Evolutionary conservation across 1,140 invertebrate species (phyloP), one percentile per base, ranked within the genome.

Genomic region (Chrysomallon squamiferum): DNA sequence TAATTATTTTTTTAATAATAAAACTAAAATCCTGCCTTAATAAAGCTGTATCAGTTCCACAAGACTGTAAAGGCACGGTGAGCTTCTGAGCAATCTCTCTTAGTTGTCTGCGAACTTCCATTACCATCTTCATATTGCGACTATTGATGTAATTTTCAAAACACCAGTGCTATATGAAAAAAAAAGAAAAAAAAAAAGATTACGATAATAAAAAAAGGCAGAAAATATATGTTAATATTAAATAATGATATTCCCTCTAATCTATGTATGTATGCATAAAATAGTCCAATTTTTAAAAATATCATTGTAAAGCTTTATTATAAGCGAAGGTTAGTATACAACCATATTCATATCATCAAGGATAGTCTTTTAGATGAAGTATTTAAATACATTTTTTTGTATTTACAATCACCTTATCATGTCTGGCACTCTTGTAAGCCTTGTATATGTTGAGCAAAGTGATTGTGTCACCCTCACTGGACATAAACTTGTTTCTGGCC

Each of bases 371-470:
- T n/a, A n/a, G n/a, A n/a, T n/a, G n/a, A n/a, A n/a, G n/a, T n/a
- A n/a, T n/a, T n/a, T n/a, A n/a, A n/a, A n/a, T n/a, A n/a, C n/a
- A n/a, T n/a, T n/a, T n/a, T n/a, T n/a, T n/a, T n/a, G n/a, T n/a
- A n/a, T n/a, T n/a, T n/a, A n/a, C 29, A 18, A 4, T 62, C 59
- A 88, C 90, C 87, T 94, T 94, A 80, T 92, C 92, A 65, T 91
- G 88, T 27, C 90, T 89, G 4, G 89, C 87, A 77, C 77, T 74
- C 69, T 88, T 89, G 84, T 90, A 98, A 9, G 90, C 90, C 74
- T 91, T 90, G 80, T 90, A 97, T 25, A 98, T 91, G 85, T 97
- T 98, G 0, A 99, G 85, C 33, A 97, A 85, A 11, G 93, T 97
- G 2, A 98, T 88, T 79, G 97, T 95, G 87, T 99, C 97, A 11